A percentile compares a stretch with the other conserved stretches of the same genome.
These are phyloP conservation scores for Pseudochromis fuscus DNA, from an alignment of 2,797 vertebrate species.

Conservation along the genomic window DNA sequence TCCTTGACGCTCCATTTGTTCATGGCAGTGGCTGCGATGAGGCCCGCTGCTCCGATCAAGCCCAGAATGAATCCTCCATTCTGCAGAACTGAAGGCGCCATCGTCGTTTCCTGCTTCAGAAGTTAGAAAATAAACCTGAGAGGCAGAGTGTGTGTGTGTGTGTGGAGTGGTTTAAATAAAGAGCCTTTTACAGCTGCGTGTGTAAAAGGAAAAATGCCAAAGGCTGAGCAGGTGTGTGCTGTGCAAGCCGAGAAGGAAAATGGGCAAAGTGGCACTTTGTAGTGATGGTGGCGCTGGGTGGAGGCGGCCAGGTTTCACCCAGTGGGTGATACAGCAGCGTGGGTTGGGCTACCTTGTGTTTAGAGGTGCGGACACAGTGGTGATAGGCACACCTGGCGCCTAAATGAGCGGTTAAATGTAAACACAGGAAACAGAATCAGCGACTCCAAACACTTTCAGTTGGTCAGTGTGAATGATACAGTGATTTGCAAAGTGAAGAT, in stretches of 20 bases:
- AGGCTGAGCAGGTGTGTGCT: constrained; percentile 10
- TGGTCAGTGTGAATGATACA: background rate
- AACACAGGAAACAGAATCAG: constrained; percentile 52
- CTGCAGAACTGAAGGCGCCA: constrained; percentile 89
- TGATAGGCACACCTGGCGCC: constrained; percentile 58
- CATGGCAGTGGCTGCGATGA: constrained; percentile 88
- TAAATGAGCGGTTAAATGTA: constrained; percentile 50
- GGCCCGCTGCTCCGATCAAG: constrained; percentile 83
- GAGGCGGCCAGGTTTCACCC: constrained; percentile 46
- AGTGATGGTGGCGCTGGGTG: constrained; percentile 51
- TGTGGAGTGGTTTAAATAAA: constrained; percentile 1
- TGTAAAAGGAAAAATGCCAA: background rate
- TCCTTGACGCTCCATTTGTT: constrained; percentile 92
- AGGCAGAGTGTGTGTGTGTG: background rate
- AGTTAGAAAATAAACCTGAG: background rate
- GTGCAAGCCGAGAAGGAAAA: constrained; percentile 12
- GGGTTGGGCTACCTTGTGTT: constrained; percentile 49
- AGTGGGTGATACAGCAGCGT: constrained; percentile 32
- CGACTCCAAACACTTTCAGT: background rate
- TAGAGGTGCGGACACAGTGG: constrained; percentile 60
- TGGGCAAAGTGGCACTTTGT: constrained; percentile 18
- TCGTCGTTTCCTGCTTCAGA: constrained; percentile 60
- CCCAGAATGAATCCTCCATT: constrained; percentile 88
- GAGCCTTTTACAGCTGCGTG: background rate
- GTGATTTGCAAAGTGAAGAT: background rate